Percentiles rank a stretch among this genome's conserved stretches.
Evolutionary conservation across 2,888 invertebrate genomes (phyloP).

Genomic region (Fabriciana adippe): DNA sequence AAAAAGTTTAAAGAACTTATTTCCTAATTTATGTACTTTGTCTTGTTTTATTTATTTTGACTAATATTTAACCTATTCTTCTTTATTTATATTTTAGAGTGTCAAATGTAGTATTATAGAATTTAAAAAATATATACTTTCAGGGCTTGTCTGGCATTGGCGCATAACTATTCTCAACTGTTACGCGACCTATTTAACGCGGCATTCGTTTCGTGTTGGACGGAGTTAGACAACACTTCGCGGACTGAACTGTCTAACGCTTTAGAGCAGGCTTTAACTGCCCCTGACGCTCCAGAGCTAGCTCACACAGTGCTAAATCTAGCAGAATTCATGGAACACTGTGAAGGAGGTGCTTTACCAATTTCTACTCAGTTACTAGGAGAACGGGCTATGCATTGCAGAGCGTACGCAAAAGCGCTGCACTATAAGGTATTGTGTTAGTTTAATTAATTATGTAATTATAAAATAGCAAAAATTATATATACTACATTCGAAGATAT

Average conservation of each 20-base stretch:
- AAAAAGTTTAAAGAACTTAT: not conserved
- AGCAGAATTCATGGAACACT: conserved; percentile 99
- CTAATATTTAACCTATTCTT: too few species aligned
- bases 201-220: conserved; percentile 99
- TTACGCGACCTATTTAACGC: conserved; percentile 98
- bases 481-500: not conserved
- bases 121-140: conserved; percentile 19
- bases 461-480: too few species aligned
- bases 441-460: not conserved
- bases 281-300: conserved; percentile 96
- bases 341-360: conserved; percentile 97
- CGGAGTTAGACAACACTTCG: conserved; percentile 91
- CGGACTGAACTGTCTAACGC: conserved; percentile 93
- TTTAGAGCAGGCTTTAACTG: conserved; percentile 93
- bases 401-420: conserved; percentile 86
- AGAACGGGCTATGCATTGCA: conserved; percentile 96
- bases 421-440: conserved; percentile 77
- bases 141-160: conserved; percentile 94
- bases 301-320: conserved; percentile 98
- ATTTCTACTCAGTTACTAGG: conserved; percentile 94
- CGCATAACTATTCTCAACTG: conserved; percentile 97
- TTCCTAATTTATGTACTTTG: not conserved
- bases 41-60: too few species aligned
- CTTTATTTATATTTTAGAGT: too few species aligned
- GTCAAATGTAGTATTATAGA: too few species aligned